Base-by-base conservation (phyloP, 2,113 vertebrate species). In the Penelope pileata region DNA sequence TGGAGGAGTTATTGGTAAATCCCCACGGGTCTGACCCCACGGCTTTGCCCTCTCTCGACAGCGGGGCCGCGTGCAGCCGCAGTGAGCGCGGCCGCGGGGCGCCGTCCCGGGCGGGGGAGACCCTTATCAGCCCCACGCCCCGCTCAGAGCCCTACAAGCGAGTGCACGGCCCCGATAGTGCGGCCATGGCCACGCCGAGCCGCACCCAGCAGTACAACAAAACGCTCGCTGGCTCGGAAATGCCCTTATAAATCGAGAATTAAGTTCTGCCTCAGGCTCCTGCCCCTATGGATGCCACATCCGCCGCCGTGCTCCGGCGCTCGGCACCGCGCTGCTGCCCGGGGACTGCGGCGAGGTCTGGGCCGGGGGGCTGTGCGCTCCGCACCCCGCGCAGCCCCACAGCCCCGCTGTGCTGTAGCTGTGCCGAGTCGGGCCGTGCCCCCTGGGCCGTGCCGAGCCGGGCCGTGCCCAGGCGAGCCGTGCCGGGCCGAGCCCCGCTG, bases 91-190 rank as follows among this genome's bases (percentile, higher is more conserved):
- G 45, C 84, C 2, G 5, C 0, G 75, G 79, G 81, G 18, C 32
- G 82, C 34, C 54, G 30, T n/a, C 54, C 42, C 29, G 40, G 53
- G 7, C 7, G 27, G 70, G 62, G 63, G 70, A 58, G 63, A 6
- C 62, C 78, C 53, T 90, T 97, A 97, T 97, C 95, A 83, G 67
- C 80, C 51, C 82, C 93, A 32, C 81, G 2, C 83, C 76, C 83
- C 9, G 4, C 24, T 87, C 86, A 78, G 70, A 18, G 93, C 91
- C 84, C 76, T 7, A 26, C 3, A 7, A 79, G 12, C 79, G 14
- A 88, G 88, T 94, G 96, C 56, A 0, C 0, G 24, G 77, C 32
- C 69, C 66, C 62, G 97, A 97, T 96, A 97, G 88, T 88, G 29
- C 2, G 4, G 72, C 13, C 59, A 48, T 38, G 70, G 42, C 62